Percentiles rank a stretch among this genome's conserved stretches.
Conservation (phyloP, 2,888 invertebrate species). For the Leucophora obtusa region DNA sequence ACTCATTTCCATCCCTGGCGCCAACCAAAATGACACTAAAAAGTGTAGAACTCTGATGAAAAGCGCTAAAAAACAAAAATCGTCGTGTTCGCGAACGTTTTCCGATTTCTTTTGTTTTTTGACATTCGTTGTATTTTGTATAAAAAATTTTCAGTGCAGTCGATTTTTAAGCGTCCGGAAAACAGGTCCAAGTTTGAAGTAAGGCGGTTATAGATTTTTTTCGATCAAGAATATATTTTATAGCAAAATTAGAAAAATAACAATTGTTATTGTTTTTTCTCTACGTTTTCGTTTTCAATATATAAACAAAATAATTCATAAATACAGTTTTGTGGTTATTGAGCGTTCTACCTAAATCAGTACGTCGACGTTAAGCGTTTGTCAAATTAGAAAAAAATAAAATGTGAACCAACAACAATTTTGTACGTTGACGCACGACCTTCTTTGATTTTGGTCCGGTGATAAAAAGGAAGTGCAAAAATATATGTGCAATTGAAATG, state of each 20-base stretch:
- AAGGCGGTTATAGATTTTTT: slow-evolving; percentile 7
- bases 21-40: no score
- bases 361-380: no score
- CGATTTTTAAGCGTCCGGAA: slow-evolving; percentile 49
- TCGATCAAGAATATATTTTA: slow-evolving; percentile 6
- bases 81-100: no score
- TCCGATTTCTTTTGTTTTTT: neutral
- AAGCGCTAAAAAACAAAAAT: no score
- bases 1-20: no score
- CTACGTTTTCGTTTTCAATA: neutral
- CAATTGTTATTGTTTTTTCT: slow-evolving; percentile 13
- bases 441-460: no score
- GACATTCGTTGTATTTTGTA: slow-evolving; percentile 13
- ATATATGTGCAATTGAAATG: neutral
- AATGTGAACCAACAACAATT: no score
- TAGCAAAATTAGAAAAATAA: slow-evolving; percentile 18
- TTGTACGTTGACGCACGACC: no score
- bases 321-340: neutral
- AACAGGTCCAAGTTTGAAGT: slow-evolving; percentile 24
- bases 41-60: no score
- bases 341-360: no score
- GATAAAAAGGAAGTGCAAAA: neutral
- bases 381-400: no score
- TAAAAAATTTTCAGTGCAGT: slow-evolving; percentile 43
- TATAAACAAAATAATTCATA: slow-evolving; percentile 14